A percentile compares a stretch with the other conserved stretches of the same genome.
Evolutionary conservation across 2,888 invertebrate genomes (phyloP).

Genomic region (Drosophila emarginata): DNA sequence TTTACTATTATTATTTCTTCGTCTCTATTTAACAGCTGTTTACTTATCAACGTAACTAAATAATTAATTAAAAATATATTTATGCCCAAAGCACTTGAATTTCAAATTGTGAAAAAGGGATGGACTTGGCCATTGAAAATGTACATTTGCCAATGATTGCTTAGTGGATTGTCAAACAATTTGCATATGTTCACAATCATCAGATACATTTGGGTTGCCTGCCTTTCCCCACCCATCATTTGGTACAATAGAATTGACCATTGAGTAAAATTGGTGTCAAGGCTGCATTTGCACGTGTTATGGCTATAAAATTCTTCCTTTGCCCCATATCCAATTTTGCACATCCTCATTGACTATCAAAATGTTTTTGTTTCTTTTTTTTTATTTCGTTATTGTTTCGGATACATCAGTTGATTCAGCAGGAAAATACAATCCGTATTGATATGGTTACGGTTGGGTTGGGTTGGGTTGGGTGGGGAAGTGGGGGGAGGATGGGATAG

Average conservation of each 20-base stretch:
- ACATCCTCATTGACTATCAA: constrained; percentile 1
- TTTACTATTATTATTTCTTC: too few relatives aligned
- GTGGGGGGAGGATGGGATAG: not conserved
- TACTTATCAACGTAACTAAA: too few relatives aligned
- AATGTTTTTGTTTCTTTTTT: constrained; percentile 23
- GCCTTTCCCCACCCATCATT: not conserved
- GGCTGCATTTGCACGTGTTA: constrained; percentile 57
- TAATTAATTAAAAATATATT: too few relatives aligned
- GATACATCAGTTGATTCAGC: constrained; percentile 37
- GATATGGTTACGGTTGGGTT: not conserved
- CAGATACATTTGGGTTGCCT: constrained; percentile 6
- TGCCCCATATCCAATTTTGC: constrained; percentile 6
- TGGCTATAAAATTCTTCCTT: constrained; percentile 58
- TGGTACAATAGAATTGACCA: constrained; percentile 8
- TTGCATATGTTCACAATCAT: constrained; percentile 40
- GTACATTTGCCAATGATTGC: constrained; percentile 40
- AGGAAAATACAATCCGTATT: constrained; percentile 45
- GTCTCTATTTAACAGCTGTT: too few relatives aligned
- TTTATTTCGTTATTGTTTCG: constrained; percentile 15
- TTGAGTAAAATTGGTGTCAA: constrained; percentile 28
- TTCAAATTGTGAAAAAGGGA: not conserved
- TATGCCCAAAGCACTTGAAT: not conserved
- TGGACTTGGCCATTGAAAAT: constrained; percentile 7
- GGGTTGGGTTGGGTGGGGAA: not conserved
- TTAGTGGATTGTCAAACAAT: constrained; percentile 35